Base-by-base conservation (phyloP, 2,797 vertebrate species). In the Syngnathus rostellatus region DNA sequence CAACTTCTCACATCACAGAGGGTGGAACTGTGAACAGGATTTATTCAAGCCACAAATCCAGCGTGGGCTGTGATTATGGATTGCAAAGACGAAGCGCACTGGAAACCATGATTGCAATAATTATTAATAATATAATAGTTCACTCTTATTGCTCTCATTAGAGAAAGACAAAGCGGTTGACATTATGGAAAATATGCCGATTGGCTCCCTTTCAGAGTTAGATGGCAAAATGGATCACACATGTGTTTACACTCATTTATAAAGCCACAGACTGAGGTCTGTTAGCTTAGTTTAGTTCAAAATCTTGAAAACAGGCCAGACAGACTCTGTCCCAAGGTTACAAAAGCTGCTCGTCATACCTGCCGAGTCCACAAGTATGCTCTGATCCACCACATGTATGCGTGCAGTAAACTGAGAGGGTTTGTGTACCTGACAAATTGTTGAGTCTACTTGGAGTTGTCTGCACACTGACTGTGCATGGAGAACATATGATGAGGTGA, bases 21-120 rank as follows among this genome's bases (percentile, higher is more conserved):
- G 37, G 40, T 3, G 16, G 38, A 58, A 62, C 25, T 50, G 23
- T 3, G 8, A 71, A 55, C 31, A 46, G 0, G 5, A 70, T 63
- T 62, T 25, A 25, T 72, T 57, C 14, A 12, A 40, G 46, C 39
- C 63, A 68, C 38, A 65, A 64, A 67, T 48, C 68, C 10, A 39
- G 37, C 55, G 19, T 67, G 53, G 50, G 68, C 63, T 43, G 9
- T 66, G 63, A 60, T 57, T 60, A 61, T 67, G 54, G 50, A 69
- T 64, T 67, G 39, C 2, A n/a, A 46, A 65, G 37, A 66, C 39
- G 37, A 54, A 57, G 25, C 12, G 53, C 58, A 14, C 31, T 37
- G 31, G 8, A 16, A 41, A 14, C 6, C 11, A 43, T 62, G 40
- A 45, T 45, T 45, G 25, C 11, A 43, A 23, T 12, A 62, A 14